Evolutionary conservation across 2,113 vertebrate species (phyloP).

Genomic region (Ceuthmochares aereus): DNA sequence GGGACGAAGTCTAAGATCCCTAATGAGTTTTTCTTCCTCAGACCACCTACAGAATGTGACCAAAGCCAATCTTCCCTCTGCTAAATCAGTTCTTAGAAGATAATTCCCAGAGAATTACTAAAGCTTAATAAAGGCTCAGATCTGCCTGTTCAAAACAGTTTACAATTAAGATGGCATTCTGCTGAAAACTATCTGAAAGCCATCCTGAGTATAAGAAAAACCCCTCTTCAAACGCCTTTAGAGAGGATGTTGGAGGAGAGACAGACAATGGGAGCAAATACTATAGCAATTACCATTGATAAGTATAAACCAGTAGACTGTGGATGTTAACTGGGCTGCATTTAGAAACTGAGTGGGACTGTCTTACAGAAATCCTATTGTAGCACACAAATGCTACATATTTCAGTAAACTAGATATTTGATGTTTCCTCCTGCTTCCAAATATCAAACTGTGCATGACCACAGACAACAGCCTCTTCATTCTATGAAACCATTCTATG

Average conservation of each 20-base stretch:
- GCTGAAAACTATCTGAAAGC: background rate
- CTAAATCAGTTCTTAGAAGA: conserved; percentile 19
- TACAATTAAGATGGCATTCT: background rate
- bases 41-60: background rate
- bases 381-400: background rate
- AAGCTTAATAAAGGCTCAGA: conserved; percentile 21
- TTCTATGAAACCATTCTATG: background rate
- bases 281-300: background rate
- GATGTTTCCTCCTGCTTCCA: background rate
- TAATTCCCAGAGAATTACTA: conserved; percentile 10
- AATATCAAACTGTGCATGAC: background rate
- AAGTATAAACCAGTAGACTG: background rate
- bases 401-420: background rate
- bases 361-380: background rate
- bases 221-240: background rate
- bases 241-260: background rate
- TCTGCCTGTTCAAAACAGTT: conserved; percentile 3
- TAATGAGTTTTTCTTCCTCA: background rate
- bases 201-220: background rate
- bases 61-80: background rate
- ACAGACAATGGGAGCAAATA: background rate
- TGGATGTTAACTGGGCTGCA: background rate
- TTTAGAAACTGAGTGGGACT: background rate
- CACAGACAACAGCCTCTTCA: background rate
- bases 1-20: background rate